Conservation (phyloP, 2,888 invertebrate species). For the Drosophila dives region DNA sequence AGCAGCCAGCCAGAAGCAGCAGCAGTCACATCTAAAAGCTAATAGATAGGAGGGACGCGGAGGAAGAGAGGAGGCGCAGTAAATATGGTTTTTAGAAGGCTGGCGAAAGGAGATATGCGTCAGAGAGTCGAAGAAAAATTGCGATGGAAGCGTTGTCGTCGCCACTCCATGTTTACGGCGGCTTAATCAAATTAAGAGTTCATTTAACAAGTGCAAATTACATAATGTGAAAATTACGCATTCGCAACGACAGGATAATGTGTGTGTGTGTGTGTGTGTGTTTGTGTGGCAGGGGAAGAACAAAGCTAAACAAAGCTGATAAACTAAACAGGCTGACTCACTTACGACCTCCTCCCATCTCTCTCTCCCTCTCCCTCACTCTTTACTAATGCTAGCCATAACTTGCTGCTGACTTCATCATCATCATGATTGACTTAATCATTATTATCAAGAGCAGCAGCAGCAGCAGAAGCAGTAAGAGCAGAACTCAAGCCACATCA, state of each 20-base stretch:
- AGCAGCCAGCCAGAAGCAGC: conserved; percentile 39
- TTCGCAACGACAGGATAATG: conserved; percentile 55
- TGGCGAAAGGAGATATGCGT: conserved; percentile 64
- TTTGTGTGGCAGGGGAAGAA: background rate
- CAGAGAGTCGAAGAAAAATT: conserved; percentile 27
- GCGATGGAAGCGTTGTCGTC: conserved; percentile 26
- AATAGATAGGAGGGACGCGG: conserved; percentile 8
- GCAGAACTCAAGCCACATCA: conserved; percentile 33
- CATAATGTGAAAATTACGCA: conserved; percentile 80
- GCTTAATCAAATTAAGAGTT: conserved; percentile 76
- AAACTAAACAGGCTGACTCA: conserved; percentile 65
- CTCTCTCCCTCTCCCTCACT: background rate
- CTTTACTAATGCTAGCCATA: conserved; percentile 10
- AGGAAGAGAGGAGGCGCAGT: conserved; percentile 7
- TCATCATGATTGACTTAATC: conserved; percentile 37
- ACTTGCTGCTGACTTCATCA: conserved; percentile 59
- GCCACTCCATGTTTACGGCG: conserved; percentile 69
- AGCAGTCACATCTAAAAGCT: conserved; percentile 41
- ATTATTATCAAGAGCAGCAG: conserved; percentile 30
- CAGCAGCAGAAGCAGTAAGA: conserved; percentile 55
- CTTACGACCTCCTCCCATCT: conserved; percentile 7
- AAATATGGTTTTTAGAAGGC: conserved; percentile 57
- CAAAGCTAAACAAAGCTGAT: conserved; percentile 60
- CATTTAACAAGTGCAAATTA: conserved; percentile 77
- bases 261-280: background rate